phyloP scores from a whole-genome alignment of 2,888 invertebrate genomes.

The Malthinus flaveolus region DNA sequence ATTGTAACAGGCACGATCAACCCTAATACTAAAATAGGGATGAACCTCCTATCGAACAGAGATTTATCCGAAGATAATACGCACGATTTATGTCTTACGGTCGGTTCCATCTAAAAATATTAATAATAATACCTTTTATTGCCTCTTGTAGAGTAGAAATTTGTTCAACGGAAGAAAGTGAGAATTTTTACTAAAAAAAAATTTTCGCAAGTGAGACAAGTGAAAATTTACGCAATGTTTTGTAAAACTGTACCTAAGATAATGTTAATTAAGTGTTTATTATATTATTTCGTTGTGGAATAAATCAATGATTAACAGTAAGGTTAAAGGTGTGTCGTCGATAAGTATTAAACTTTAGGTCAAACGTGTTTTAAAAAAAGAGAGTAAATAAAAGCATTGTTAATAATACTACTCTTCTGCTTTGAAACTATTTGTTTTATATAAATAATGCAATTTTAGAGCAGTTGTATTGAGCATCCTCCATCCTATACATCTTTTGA shows the following conservation, averaged over 20 bases:
- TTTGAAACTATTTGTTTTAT: not conserved
- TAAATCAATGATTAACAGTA: conserved; percentile 12
- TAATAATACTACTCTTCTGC: conserved; percentile 7
- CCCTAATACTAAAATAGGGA: conserved; percentile 23
- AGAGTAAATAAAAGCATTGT: conserved; percentile 18
- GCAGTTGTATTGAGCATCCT: not conserved
- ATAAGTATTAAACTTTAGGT: conserved; percentile 14
- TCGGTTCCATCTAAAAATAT: not conserved
- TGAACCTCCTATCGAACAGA: conserved; percentile 30
- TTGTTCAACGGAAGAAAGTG: too few relatives aligned
- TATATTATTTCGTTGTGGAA: conserved; percentile 18
- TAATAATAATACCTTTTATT: too few relatives aligned
- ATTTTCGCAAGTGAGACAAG: too few relatives aligned
- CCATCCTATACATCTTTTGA: too few relatives aligned
- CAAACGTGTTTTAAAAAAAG: conserved; percentile 11
- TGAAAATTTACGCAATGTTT: conserved; percentile 12
- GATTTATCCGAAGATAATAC: conserved; percentile 30
- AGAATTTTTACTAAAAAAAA: too few relatives aligned
- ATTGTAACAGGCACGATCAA: conserved; percentile 26
- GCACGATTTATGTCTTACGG: conserved; percentile 3
- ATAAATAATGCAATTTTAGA: not conserved
- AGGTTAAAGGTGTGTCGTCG: conserved; percentile 20
- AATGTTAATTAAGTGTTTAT: conserved; percentile 19
- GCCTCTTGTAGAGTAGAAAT: too few relatives aligned
- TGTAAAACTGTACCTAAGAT: conserved; percentile 17